A percentile compares a stretch with the other conserved stretches of the same genome.
Evolutionary conservation across 2,888 invertebrate genomes (phyloP).

Genomic region (Eulithis testata): DNA sequence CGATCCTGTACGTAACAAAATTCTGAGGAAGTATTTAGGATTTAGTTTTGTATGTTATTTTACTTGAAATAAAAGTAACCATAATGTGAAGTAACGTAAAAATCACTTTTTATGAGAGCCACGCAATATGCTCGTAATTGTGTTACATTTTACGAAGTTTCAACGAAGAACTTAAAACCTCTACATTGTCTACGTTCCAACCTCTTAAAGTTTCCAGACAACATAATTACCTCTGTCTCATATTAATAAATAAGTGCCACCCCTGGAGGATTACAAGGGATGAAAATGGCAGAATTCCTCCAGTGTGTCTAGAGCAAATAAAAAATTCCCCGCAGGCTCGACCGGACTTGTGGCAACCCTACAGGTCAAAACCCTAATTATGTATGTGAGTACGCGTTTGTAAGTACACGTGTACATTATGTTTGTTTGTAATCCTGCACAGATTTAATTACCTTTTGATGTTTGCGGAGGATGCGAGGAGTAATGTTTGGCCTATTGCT

Average conservation of each 20-base stretch:
- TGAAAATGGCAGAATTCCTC: neutral
- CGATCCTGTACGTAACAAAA: too few relatives aligned
- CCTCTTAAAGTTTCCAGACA: neutral
- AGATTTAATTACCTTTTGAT: constrained; percentile 37
- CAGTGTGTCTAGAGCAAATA: constrained; percentile 15
- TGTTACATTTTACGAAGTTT: neutral
- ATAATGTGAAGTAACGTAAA: neutral
- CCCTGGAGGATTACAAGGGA: constrained; percentile 8
- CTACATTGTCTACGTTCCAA: neutral
- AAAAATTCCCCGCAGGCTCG: constrained; percentile 21
- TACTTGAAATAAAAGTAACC: too few relatives aligned
- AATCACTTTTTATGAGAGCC: neutral
- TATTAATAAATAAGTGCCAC: constrained; percentile 9
- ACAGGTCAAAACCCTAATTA: constrained; percentile 32
- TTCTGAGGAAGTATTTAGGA: too few relatives aligned
- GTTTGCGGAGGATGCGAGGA: constrained; percentile 19
- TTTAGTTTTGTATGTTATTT: too few relatives aligned
- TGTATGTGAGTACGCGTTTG: constrained; percentile 31
- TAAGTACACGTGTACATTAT: constrained; percentile 20
- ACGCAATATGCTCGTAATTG: neutral
- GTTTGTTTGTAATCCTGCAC: constrained; percentile 29
- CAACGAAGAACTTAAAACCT: neutral
- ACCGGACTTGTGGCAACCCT: constrained; percentile 18
- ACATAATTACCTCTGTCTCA: constrained; percentile 9
- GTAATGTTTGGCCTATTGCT: constrained; percentile 9